Evolutionary conservation across 2,888 invertebrate genomes (phyloP).

Genomic region (Penaeus monodon): DNA sequence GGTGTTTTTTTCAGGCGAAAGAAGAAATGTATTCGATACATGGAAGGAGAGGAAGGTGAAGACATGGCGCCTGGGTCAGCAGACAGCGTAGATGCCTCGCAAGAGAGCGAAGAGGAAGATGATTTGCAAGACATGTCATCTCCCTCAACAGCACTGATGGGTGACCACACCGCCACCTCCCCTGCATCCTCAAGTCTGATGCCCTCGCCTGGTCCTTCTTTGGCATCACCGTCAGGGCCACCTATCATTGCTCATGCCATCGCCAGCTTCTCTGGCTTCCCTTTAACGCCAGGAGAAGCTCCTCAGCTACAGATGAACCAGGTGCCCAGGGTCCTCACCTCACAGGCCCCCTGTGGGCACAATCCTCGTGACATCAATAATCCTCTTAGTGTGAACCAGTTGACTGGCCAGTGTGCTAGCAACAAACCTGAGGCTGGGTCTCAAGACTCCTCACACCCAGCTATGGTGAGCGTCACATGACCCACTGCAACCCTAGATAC

Average conservation of each 20-base stretch:
- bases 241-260: constrained; percentile 66
- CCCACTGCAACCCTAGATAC: constrained; percentile 68
- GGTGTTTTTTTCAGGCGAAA: constrained; percentile 82
- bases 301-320: constrained; percentile 60
- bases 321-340: constrained; percentile 67
- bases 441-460: constrained; percentile 60
- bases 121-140: constrained; percentile 69
- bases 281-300: constrained; percentile 63
- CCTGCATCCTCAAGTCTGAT: constrained; percentile 70
- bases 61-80: constrained; percentile 79
- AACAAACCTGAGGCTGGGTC: constrained; percentile 53
- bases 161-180: constrained; percentile 68
- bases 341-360: constrained; percentile 85
- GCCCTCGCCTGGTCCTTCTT: constrained; percentile 73
- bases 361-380: constrained; percentile 93
- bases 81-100: constrained; percentile 71
- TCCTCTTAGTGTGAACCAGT: constrained; percentile 89
- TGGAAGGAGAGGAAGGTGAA: constrained; percentile 84
- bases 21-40: constrained; percentile 96
- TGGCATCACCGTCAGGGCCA: constrained; percentile 69
- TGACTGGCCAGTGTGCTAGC: constrained; percentile 73
- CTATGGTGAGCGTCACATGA: constrained; percentile 66
- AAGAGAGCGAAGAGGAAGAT: constrained; percentile 67
- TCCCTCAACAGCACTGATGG: constrained; percentile 67
- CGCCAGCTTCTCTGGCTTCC: constrained; percentile 64